Evolutionary conservation across 2,113 vertebrate species (phyloP).

Genomic region (Antigone vipio): DNA sequence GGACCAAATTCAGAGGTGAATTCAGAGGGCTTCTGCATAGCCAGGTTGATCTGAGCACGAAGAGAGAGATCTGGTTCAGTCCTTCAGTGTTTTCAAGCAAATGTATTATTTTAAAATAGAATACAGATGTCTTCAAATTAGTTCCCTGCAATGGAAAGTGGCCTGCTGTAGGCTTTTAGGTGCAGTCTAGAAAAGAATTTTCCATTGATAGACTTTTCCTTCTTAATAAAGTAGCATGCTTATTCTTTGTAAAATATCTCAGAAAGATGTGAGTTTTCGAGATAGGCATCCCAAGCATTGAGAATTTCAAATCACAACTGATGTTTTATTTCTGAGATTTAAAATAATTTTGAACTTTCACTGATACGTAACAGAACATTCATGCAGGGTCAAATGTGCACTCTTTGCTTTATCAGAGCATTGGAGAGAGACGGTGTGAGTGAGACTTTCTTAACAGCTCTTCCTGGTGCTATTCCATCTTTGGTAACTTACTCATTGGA

Average conservation of each 20-base stretch:
- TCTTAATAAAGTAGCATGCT: background rate
- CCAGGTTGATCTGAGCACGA: background rate
- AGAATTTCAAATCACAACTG: background rate
- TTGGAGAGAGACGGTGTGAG: background rate
- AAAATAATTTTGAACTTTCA: background rate
- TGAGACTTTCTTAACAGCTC: background rate
- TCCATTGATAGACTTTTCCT: background rate
- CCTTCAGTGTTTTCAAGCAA: background rate
- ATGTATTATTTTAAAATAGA: background rate
- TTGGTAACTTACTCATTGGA: background rate
- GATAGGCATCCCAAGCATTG: background rate
- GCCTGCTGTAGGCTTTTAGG: background rate
- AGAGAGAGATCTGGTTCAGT: background rate
- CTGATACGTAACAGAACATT: background rate
- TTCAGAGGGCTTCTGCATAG: background rate
- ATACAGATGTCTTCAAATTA: background rate
- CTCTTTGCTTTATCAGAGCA: background rate
- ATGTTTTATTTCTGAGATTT: background rate
- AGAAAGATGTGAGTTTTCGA: background rate
- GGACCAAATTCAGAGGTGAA: background rate
- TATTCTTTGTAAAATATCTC: background rate
- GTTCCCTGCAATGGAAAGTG: background rate
- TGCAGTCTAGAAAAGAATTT: background rate
- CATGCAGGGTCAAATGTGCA: background rate
- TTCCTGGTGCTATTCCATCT: background rate